A percentile compares a stretch with the other conserved stretches of the same genome.
These are phyloP conservation scores for Pseudomyrmex concolor DNA, from an alignment of 1,140 invertebrate species.

Conservation along the genomic window DNA sequence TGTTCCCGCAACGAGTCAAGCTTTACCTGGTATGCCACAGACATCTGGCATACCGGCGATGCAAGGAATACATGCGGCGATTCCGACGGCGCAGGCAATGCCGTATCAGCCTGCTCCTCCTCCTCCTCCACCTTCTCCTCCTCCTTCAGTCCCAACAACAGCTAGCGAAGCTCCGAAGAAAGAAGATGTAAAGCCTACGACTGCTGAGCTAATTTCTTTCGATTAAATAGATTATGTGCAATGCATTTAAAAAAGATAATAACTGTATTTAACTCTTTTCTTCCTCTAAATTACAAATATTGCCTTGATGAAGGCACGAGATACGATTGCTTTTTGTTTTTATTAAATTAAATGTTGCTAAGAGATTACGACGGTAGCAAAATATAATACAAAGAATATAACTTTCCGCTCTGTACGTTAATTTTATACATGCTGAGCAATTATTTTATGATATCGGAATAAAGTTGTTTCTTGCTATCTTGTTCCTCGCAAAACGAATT, in stretches of 20 bases:
- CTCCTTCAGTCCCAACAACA: constrained; percentile 48
- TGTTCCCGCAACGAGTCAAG: constrained; percentile 45
- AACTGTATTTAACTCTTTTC: background rate
- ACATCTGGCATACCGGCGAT: constrained; percentile 49
- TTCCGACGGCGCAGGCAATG: constrained; percentile 60
- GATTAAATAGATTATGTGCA: constrained; percentile 72
- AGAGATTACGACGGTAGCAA: constrained; percentile 16
- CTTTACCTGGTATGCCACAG: constrained; percentile 60
- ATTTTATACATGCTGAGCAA: constrained; percentile 31
- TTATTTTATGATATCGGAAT: constrained; percentile 25
- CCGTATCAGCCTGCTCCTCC: constrained; percentile 57
- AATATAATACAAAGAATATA: background rate
- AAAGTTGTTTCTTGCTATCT: constrained; percentile 24
- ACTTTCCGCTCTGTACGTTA: background rate
- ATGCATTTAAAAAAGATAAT: constrained; percentile 59
- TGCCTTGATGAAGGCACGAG: background rate
- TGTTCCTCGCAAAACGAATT: constrained; percentile 4
- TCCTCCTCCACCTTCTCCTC: background rate
- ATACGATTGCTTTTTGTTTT: constrained; percentile 11
- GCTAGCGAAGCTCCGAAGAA: constrained; percentile 57
- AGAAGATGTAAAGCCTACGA: constrained; percentile 77
- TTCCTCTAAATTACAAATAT: constrained; percentile 27
- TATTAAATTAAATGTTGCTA: constrained; percentile 15
- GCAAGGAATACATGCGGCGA: constrained; percentile 64
- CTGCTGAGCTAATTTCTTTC: constrained; percentile 82